Evolutionary conservation across 1,140 invertebrate genomes (phyloP).

Genomic region (Drosophila parvula): DNA sequence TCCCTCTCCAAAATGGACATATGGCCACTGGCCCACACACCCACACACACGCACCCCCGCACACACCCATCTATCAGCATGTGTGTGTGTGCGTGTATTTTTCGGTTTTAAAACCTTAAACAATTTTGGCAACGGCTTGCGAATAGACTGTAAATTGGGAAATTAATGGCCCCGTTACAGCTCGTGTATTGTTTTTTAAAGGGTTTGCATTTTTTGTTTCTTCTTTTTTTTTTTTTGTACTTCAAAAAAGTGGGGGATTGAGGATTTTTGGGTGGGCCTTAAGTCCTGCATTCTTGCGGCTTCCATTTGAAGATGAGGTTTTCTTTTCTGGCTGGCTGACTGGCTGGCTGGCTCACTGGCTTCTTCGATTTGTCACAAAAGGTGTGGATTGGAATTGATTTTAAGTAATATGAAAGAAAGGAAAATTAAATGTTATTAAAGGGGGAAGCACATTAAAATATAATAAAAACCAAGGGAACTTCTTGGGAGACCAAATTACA

Average conservation of each 20-base stretch:
- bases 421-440: not conserved
- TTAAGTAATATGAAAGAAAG: not conserved
- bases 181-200: constrained; percentile 81
- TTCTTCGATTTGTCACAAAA: constrained; percentile 12
- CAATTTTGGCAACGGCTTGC: constrained; percentile 80
- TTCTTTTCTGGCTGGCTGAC: constrained; percentile 5
- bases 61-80: constrained; percentile 47
- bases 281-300: constrained; percentile 24
- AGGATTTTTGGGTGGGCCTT: constrained; percentile 1
- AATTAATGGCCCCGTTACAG: constrained; percentile 80
- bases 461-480: not conserved
- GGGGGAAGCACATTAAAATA: not conserved
- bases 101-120: constrained; percentile 78
- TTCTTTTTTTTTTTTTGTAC: constrained; percentile 16
- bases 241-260: constrained; percentile 8
- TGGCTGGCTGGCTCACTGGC: constrained; percentile 1
- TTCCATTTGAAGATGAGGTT: constrained; percentile 32
- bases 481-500: not conserved
- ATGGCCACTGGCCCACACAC: constrained; percentile 73
- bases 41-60: constrained; percentile 1
- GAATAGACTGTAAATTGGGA: constrained; percentile 82
- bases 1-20: constrained; percentile 76
- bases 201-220: constrained; percentile 48
- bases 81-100: constrained; percentile 45
- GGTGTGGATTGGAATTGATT: not conserved